These are phyloP conservation scores for Ephialtes manifestator DNA, from an alignment of 2,888 invertebrate genomes.

Conservation along the genomic window DNA sequence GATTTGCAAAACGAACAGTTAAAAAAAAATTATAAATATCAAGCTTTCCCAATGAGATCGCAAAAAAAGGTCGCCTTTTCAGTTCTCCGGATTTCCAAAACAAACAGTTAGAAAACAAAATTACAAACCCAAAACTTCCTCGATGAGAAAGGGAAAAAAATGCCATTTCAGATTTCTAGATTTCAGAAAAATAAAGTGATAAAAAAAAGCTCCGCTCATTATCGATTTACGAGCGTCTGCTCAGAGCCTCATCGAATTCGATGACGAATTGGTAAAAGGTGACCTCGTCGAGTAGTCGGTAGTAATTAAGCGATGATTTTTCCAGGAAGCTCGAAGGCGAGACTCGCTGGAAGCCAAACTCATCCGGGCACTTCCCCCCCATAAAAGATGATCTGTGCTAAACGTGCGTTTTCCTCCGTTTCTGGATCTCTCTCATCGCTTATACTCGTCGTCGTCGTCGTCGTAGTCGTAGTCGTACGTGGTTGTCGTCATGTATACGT, in stretches of 20 bases:
- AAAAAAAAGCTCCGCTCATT: background rate
- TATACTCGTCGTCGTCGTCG: too few relatives aligned
- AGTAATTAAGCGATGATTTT: constrained; percentile 18
- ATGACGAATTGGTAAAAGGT: background rate
- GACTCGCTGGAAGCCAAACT: constrained; percentile 18
- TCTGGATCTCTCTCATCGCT: constrained; percentile 24
- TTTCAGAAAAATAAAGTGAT: too few relatives aligned
- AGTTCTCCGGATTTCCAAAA: too few relatives aligned
- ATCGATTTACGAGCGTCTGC: background rate
- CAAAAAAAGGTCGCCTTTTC: too few relatives aligned
- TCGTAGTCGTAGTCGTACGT: constrained; percentile 21
- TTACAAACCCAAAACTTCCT: too few relatives aligned
- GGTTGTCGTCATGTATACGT: background rate
- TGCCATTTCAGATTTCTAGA: too few relatives aligned
- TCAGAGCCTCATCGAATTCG: background rate
- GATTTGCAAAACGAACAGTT: too few relatives aligned
- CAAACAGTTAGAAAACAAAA: too few relatives aligned
- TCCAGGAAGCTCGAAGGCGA: constrained; percentile 24
- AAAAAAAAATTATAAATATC: too few relatives aligned
- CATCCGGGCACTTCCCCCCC: constrained; percentile 35
- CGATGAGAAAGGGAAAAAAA: too few relatives aligned
- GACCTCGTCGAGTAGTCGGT: constrained; percentile 6
- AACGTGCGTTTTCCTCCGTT: constrained; percentile 56
- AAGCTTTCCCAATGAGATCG: too few relatives aligned
- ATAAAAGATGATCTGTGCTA: constrained; percentile 43